Percentiles rank a stretch among this genome's conserved stretches.
phyloP scores from a whole-genome alignment of 2,113 vertebrate genomes.

The Lipotes vexillifer region DNA sequence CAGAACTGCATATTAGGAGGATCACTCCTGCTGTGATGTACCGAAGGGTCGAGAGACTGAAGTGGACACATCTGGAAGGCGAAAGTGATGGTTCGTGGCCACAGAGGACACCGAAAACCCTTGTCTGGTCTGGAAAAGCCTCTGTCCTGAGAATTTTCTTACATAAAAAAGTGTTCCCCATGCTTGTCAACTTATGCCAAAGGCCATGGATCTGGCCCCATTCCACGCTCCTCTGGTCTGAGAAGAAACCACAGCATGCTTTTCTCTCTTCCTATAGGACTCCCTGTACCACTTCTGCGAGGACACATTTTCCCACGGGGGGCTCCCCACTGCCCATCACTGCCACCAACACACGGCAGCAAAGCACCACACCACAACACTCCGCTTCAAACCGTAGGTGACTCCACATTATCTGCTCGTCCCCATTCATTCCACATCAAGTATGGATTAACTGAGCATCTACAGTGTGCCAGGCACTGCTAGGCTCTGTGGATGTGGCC shows the following conservation, averaged over 20 bases:
- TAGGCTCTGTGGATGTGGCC: not conserved
- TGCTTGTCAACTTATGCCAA: not conserved
- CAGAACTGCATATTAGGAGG: not conserved
- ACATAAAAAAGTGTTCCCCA: not conserved
- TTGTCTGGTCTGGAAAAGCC: not conserved
- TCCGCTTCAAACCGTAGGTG: not conserved
- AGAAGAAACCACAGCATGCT: not conserved
- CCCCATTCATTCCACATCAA: not conserved
- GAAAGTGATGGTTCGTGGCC: not conserved
- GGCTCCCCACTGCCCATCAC: not conserved
- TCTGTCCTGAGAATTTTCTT: not conserved
- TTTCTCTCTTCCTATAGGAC: not conserved
- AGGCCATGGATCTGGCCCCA: not conserved
- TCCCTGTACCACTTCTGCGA: not conserved
- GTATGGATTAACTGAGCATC: not conserved
- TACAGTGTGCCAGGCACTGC: not conserved
- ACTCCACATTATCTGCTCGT: not conserved
- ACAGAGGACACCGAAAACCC: not conserved
- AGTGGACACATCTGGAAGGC: not conserved
- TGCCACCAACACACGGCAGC: not conserved
- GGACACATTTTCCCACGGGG: not conserved
- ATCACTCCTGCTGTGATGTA: fast-evolving
- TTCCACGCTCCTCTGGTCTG: not conserved
- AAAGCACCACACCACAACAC: not conserved
- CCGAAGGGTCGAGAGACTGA: not conserved